Evolutionary conservation across 2,888 invertebrate species (phyloP).

Genomic region (Thymelicus acteon): DNA sequence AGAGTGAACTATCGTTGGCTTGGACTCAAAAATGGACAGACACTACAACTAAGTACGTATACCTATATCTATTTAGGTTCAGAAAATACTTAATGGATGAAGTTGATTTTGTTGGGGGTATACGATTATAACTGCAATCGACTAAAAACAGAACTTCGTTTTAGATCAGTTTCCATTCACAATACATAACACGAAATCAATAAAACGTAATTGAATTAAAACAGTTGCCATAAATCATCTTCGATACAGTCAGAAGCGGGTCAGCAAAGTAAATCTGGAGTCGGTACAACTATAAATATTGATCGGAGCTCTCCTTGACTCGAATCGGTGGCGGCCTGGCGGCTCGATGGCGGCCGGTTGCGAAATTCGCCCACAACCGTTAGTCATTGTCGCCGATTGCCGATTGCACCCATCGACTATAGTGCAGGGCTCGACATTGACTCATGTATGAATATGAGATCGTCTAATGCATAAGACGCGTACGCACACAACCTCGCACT

Average conservation of each 20-base stretch:
- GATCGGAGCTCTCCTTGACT: slow-evolving; percentile 73
- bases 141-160: too few species aligned
- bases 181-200: slow-evolving; percentile 11
- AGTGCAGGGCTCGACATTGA: slow-evolving; percentile 28
- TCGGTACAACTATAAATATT: slow-evolving; percentile 64
- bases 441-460: not conserved
- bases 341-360: slow-evolving; percentile 62
- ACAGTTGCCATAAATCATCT: slow-evolving; percentile 49
- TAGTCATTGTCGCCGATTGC: slow-evolving; percentile 68
- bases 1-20: too few species aligned
- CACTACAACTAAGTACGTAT: too few species aligned
- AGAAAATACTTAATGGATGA: too few species aligned
- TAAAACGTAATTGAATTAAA: slow-evolving; percentile 42
- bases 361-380: slow-evolving; percentile 71
- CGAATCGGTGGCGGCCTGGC: slow-evolving; percentile 47
- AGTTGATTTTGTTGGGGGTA: too few species aligned
- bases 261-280: slow-evolving; percentile 56
- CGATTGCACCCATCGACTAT: slow-evolving; percentile 62
- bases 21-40: too few species aligned
- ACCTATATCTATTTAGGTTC: too few species aligned
- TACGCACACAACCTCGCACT: slow-evolving; percentile 6
- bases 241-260: slow-evolving; percentile 61
- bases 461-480: slow-evolving; percentile 43
- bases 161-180: not conserved
- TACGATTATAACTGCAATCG: too few species aligned